Evolutionary conservation across 2,888 invertebrate genomes (phyloP), one percentile per base, ranked within the genome.

Genomic region (Ophraella communa): DNA sequence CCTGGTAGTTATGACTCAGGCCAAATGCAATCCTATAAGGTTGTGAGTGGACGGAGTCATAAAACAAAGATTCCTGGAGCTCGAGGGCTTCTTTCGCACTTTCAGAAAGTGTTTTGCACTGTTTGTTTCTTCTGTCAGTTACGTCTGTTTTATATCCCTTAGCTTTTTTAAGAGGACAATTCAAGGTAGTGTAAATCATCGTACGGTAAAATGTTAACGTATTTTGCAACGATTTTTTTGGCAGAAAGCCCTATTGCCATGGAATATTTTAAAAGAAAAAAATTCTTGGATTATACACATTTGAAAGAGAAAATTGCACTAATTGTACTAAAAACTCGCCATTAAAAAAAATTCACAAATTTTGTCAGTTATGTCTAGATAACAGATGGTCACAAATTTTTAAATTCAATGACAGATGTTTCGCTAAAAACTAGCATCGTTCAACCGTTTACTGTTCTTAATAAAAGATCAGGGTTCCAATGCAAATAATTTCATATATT

Each of bases 1-100:
- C 78, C 62, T 63, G 74, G 72, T 73, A 75, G 76, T 78, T 78
- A 77, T 77, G 77, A 77, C 74, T 76, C 76, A 72, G 74, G 75
- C 70, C 69, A 71, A 77, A 76, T 75, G 78, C 75, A 76, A 73
- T 73, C 69, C 71, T 66, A 71, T 73, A 71, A 74, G 76, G 75
- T 71, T 70, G 67, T 72, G 75, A 75, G 76, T 77, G 76, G 76
- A 68, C 74, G 71, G 65, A 71, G 66, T 76, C 77, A 73, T 78
- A 77, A 77, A 77, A 77, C 76, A 77, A 75, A 77, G 71, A 73
- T 72, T 73, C 64, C 67, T 71, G 57, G 68, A 66, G 73, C 74
- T 72, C 65, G 66, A 68, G 74, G 75, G 74, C 70, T 64, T 56
- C 57, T 62, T 62, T 56, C 59, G 53, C 52, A 42, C 44, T 42